phyloP scores from a whole-genome alignment of 2,113 vertebrate genomes.

The Halcyon senegalensis region DNA sequence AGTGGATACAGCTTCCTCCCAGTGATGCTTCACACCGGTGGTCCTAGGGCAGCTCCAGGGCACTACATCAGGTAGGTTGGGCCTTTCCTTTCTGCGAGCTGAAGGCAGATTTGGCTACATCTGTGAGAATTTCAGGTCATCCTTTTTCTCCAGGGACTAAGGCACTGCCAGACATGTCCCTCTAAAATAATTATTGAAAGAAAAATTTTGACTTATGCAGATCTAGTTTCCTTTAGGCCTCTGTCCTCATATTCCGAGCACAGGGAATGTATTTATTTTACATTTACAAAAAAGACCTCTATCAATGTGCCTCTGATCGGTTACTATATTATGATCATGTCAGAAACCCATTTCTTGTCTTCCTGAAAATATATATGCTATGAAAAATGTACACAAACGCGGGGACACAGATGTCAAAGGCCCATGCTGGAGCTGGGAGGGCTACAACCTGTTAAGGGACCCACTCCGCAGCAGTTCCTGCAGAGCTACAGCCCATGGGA shows the following conservation, averaged over 20 bases:
- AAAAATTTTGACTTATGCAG: not conserved
- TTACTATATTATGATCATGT: not conserved
- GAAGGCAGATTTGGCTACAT: not conserved
- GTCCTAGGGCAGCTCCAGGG: not conserved
- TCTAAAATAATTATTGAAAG: not conserved
- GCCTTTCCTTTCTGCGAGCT: not conserved
- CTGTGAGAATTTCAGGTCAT: not conserved
- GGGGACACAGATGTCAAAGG: not conserved
- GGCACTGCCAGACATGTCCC: not conserved
- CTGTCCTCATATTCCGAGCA: not conserved
- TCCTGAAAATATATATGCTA: not conserved
- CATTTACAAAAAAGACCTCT: not conserved
- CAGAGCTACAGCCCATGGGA: not conserved
- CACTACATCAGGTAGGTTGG: not conserved
- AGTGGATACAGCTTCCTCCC: not conserved
- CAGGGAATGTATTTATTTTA: not conserved
- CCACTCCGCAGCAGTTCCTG: not conserved
- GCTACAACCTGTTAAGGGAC: not conserved
- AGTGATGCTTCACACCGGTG: not conserved
- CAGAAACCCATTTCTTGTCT: not conserved
- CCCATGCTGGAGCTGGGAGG: not conserved
- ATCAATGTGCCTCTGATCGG: not conserved
- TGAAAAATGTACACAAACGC: not conserved
- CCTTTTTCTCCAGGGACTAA: not conserved
- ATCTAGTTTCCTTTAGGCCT: not conserved